Base-by-base conservation (phyloP, 2,113 vertebrate species). In the Lepisosteus oculatus region DNA sequence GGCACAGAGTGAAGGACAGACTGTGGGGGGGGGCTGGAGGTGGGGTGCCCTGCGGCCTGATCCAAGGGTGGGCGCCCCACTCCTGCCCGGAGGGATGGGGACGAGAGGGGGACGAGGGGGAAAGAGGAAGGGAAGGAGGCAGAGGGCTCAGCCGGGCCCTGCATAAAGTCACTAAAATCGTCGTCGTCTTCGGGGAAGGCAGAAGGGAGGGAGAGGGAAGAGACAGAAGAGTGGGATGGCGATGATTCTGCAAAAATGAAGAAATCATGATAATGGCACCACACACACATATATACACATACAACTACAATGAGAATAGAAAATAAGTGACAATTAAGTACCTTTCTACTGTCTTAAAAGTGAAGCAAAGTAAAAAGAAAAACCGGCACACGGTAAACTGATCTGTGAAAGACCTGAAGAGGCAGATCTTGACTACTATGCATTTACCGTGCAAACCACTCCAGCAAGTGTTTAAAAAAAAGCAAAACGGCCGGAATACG, bases 81-180 rank as follows among this genome's bases (percentile, higher is more conserved):
- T 90, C 84, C 87, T 85, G 87, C 82, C 86, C 81, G 76, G 79
- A 87, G 81, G 85, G 88, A 85, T 83, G 79, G 59, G 89, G 93
- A 79, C 72, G 78, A 76, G 86, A 83, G 78, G 74, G 86, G 77
- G 83, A 78, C 86, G 86, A 84, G 82, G 81, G 87, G 85, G 89
- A 87, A 86, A 85, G 87, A 85, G 83, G 85, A 79, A 77, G 82
- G 74, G 80, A 62, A 47, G 43, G 67, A 63, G 85, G 89, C 13
- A 2, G 82, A 76, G 78, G 69, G 77, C 72, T 95, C 93, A 85
- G 92, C 74, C 14, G 95, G 92, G 72, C 96, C 96, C 85, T 97
- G 96, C 83, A 99, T 92, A 96, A 99, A 98, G 90, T 97, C 97
- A 95, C 94, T 98, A 95, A 99, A 98, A 78, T 96, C 96, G 54